Evolutionary conservation across 2,113 vertebrate genomes (phyloP).

Genomic region (Ondatra zibethicus): DNA sequence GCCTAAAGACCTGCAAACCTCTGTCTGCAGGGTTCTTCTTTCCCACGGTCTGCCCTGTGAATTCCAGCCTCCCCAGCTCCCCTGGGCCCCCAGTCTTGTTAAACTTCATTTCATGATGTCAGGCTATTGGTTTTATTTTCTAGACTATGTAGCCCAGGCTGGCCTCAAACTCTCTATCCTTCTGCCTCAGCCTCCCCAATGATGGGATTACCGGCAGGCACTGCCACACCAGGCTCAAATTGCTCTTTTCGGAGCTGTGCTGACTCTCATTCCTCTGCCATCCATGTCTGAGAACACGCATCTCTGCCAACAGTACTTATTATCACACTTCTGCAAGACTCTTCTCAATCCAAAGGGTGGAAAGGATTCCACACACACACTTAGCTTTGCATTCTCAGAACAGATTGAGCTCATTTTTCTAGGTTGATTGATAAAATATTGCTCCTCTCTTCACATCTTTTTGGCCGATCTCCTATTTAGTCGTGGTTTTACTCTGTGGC

Average conservation of each 20-base stretch:
- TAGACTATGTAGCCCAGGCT: not conserved
- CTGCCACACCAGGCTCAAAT: not conserved
- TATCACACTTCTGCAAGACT: not conserved
- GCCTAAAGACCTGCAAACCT: not conserved
- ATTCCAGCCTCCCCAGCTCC: not conserved
- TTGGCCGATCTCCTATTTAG: not conserved
- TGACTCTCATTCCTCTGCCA: not conserved
- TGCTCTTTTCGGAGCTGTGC: not conserved
- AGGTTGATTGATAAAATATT: slow-evolving; percentile 16
- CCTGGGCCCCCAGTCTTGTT: not conserved
- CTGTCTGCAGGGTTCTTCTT: not conserved
- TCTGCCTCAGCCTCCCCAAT: not conserved
- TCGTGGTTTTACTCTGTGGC: not conserved
- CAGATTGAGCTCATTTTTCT: not conserved
- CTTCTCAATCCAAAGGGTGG: not conserved
- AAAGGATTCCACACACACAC: not conserved
- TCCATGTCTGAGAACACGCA: not conserved
- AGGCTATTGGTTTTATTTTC: not conserved
- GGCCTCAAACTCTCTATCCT: not conserved
- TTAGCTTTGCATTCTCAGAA: not conserved
- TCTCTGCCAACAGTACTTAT: not conserved
- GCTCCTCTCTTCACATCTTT: not conserved
- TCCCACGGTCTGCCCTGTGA: not conserved
- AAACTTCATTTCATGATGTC: not conserved
- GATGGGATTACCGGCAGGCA: not conserved